Conservation (phyloP, 1,140 invertebrate genomes). For the Saccostrea glomerata region DNA sequence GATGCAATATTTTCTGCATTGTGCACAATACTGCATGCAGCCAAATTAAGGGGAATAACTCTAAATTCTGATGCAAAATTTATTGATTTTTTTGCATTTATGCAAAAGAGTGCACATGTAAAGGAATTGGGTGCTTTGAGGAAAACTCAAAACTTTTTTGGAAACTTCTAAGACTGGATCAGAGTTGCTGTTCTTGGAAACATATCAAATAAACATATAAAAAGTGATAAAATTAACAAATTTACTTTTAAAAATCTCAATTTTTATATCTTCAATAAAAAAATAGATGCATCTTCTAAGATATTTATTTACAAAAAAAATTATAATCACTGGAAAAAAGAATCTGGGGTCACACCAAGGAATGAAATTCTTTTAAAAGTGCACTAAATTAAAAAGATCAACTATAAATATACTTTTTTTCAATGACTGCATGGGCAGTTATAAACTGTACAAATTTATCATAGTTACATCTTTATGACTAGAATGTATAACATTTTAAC, state of each 20-base stretch:
- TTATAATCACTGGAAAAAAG: background rate
- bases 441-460: background rate
- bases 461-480: constrained; percentile 15
- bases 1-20: background rate
- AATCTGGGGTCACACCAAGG: background rate
- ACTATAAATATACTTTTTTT: background rate
- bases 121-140: constrained; percentile 3
- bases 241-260: constrained; percentile 4
- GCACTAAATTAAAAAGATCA: background rate
- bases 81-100: constrained; percentile 59
- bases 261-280: background rate
- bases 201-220: background rate
- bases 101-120: constrained; percentile 2
- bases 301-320: background rate
- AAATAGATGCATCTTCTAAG: background rate
- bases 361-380: background rate
- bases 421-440: background rate
- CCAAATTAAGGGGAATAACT: constrained; percentile 58
- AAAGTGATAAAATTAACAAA: background rate
- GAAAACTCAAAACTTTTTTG: background rate
- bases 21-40: constrained; percentile 21
- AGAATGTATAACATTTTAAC: constrained; percentile 30
- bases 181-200: constrained; percentile 40
- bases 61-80: constrained; percentile 54
- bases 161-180: constrained; percentile 20